Conservation (phyloP, 2,113 vertebrate genomes). For the Dicentrarchus labrax region DNA sequence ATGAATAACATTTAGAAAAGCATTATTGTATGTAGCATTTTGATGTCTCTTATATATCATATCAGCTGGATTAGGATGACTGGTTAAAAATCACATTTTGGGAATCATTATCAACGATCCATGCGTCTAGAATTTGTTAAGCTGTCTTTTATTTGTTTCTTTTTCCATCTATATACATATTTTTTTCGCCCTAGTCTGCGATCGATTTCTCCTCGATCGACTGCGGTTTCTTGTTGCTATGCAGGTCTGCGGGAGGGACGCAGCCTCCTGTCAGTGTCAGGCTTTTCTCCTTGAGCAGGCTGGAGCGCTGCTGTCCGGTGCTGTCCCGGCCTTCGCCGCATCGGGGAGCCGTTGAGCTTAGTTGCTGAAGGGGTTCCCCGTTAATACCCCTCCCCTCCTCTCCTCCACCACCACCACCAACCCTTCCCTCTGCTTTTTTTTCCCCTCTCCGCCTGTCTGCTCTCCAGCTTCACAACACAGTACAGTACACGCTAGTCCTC, state of each 20-base stretch:
- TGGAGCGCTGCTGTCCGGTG: background rate
- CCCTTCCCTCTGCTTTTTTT: constrained; percentile 52
- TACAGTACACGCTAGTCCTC: constrained; percentile 62
- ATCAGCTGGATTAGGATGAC: background rate
- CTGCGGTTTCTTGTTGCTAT: constrained; percentile 86
- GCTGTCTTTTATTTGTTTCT: background rate
- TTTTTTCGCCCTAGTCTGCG: background rate
- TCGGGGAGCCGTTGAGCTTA: constrained; percentile 55
- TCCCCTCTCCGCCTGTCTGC: constrained; percentile 58
- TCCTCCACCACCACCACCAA: background rate
- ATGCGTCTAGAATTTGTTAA: background rate
- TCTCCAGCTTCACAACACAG: constrained; percentile 59
- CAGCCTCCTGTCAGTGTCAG: constrained; percentile 38
- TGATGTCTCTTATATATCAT: background rate
- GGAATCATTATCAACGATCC: background rate
- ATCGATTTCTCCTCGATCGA: constrained; percentile 81
- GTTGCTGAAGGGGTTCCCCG: constrained; percentile 52
- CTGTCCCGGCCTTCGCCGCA: constrained; percentile 31
- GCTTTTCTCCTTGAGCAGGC: constrained; percentile 5
- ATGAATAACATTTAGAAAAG: background rate
- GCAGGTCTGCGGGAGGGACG: constrained; percentile 76
- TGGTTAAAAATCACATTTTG: too few relatives aligned
- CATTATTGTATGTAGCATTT: background rate
- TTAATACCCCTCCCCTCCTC: constrained; percentile 30
- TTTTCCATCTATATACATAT: background rate